Evolutionary conservation across 1,140 invertebrate species (phyloP).

Genomic region (Ephestia elutella): DNA sequence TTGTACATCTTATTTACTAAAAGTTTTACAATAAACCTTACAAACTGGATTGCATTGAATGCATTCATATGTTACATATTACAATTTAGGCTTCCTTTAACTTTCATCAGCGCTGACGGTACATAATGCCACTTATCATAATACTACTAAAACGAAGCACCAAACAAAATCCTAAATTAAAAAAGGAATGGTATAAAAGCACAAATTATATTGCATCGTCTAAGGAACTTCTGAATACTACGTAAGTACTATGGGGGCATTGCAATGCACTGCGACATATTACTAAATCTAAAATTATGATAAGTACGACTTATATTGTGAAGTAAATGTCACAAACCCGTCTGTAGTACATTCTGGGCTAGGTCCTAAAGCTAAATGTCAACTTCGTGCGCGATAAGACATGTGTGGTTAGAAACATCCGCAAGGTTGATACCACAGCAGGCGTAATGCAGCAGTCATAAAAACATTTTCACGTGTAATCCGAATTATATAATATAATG

Average conservation of each 20-base stretch:
- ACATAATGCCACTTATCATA: neutral
- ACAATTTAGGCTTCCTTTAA: neutral
- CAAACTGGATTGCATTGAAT: neutral
- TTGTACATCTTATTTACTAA: conserved; percentile 2
- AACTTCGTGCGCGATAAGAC: neutral
- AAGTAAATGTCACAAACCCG: too few relatives aligned
- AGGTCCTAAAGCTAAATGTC: neutral
- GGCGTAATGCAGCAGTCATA: too few relatives aligned
- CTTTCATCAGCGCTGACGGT: neutral
- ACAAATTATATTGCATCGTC: neutral
- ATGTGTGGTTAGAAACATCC: neutral
- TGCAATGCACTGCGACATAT: neutral
- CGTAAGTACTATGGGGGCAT: neutral
- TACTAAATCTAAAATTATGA: neutral
- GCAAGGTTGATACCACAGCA: neutral
- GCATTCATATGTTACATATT: neutral
- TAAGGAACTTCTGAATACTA: neutral
- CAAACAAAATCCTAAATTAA: neutral
- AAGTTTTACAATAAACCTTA: neutral
- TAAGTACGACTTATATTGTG: neutral
- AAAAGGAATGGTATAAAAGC: conserved; percentile 1
- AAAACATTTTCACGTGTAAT: too few relatives aligned
- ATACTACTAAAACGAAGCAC: neutral
- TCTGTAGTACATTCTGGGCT: neutral
- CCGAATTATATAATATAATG: too few relatives aligned